phyloP scores from a whole-genome alignment of 1,140 invertebrate species.

The Scaptomyza graminum region DNA sequence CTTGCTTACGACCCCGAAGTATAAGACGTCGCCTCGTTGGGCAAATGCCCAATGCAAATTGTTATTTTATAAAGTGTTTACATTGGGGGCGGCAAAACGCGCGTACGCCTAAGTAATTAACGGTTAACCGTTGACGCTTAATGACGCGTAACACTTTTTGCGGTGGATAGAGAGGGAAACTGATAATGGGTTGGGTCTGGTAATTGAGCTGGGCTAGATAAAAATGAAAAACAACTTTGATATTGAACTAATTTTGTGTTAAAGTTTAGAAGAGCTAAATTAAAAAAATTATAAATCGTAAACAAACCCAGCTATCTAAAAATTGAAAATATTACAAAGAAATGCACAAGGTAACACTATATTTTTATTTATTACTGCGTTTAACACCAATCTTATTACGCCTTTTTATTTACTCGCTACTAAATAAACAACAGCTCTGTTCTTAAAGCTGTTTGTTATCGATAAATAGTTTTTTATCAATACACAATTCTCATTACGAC shows the following conservation, averaged over 20 bases:
- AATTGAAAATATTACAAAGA: too few relatives aligned
- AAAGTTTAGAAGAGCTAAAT: too few relatives aligned
- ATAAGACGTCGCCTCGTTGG: slow-evolving; percentile 17
- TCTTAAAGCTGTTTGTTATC: slow-evolving; percentile 41
- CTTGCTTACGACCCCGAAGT: not conserved
- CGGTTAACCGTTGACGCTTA: slow-evolving; percentile 55
- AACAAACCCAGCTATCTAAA: too few relatives aligned
- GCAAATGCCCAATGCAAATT: slow-evolving; percentile 41
- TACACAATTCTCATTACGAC: slow-evolving; percentile 58
- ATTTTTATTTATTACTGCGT: too few relatives aligned
- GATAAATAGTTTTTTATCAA: slow-evolving; percentile 53
- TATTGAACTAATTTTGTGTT: too few relatives aligned
- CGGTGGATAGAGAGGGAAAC: not conserved
- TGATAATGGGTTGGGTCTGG: slow-evolving; percentile 33
- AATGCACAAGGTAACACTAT: too few relatives aligned
- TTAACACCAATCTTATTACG: too few relatives aligned
- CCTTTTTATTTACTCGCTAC: too few relatives aligned
- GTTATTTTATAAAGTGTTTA: slow-evolving; percentile 80
- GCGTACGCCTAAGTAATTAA: slow-evolving; percentile 74
- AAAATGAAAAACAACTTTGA: not conserved
- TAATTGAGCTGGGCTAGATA: slow-evolving; percentile 2
- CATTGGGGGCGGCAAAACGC: slow-evolving; percentile 30
- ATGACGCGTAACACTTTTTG: slow-evolving; percentile 61
- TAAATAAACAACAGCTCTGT: not conserved
- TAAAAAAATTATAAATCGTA: too few relatives aligned